Evolutionary conservation across 2,113 vertebrate genomes (phyloP), one percentile per base, ranked within the genome.

Genomic region (Rana temporaria): DNA sequence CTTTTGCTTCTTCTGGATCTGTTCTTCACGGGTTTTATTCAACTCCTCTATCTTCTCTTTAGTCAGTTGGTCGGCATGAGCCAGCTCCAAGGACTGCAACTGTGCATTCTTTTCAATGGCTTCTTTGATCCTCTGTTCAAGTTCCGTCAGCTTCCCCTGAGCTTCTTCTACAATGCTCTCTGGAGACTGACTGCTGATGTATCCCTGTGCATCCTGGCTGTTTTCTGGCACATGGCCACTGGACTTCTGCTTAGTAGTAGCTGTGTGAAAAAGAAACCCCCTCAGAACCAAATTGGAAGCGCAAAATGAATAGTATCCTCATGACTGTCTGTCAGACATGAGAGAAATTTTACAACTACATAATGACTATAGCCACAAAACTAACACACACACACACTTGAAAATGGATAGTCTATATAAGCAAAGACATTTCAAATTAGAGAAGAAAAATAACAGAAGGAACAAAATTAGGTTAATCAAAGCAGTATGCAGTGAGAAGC

Each of bases 121-220:
- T 93, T 95, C 94, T 88, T 97, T 99, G 90, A 99, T 99, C 91
- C 98, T 96, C 92, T 99, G 98, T 89, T 98, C 98, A 90, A 99
- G 92, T 92, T 99, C 98, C 74, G 98, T 99, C 88, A 99, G 94
- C 92, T 99, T 99, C 90, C 98, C 98, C 94, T 99, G 97, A 34
- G 98, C 98, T 92, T 99, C 98, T 94, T 99, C 98, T 93, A 99
- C 98, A 91, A 99, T 99, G 95, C 98, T 98, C 94, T 99, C 98
- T 89, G 98, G 94, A 88, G 98, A 98, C 93, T 98, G 98, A 95
- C 92, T 95, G 93, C 92, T 93, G 90, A 94, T 93, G 93, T 94
- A 94, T 92, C 94, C 93, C 92, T 95, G 94, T 88, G 92, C 93
- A 91, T 95, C 94, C 91, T 93, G 92, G 92, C 90, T 92, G 92